Evolutionary conservation across 1,140 invertebrate species (phyloP), one percentile per base, ranked within the genome.

Genomic region (Adoxophyes honmai): DNA sequence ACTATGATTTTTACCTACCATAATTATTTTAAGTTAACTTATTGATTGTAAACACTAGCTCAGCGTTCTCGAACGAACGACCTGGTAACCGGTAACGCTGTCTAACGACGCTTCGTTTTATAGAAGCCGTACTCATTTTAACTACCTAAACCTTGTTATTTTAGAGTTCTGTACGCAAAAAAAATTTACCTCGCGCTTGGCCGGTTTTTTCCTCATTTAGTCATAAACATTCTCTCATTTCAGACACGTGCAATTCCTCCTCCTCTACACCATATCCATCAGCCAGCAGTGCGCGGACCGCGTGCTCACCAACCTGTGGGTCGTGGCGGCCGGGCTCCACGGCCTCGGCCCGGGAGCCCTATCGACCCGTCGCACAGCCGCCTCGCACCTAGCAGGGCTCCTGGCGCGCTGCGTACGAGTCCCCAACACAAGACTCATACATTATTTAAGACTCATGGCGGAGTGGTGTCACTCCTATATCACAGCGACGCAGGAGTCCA

Each of bases 401-500:
- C 62, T 89, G 4, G 87, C 89, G 4, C 61, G 89, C 21, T 85
- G 83, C 34, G 77, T 84, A 0, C 58, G 82, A 10, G 74, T 89
- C 7, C 75, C 83, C 5, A 82, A 84, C 35, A 66, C 72, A 0
- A 78, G 81, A 58, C 60, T 89, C 0, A 75, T 89, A 15, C 70
- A 75, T 4, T 86, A 88, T 53, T 57, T 90, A 7, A 81, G 66
- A 36, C 80, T 57, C 10, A 89, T 89, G 86, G 66, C 89, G 0
- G 88, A 90, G 18, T 90, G 87, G 87, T 89, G 88, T 28, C 87
- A 90, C 39, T 73, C 80, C 0, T 90, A 90, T 48, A 80, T 90
- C n/a, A 80, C 81, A 1, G 86, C 89, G 0, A 78, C 81, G 7
- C 83, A 88, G 13, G 86, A 90, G 55, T 74, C 85, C 0, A 78